phyloP scores from a whole-genome alignment of 2,888 invertebrate genomes.

The Trachelus tabidus region DNA sequence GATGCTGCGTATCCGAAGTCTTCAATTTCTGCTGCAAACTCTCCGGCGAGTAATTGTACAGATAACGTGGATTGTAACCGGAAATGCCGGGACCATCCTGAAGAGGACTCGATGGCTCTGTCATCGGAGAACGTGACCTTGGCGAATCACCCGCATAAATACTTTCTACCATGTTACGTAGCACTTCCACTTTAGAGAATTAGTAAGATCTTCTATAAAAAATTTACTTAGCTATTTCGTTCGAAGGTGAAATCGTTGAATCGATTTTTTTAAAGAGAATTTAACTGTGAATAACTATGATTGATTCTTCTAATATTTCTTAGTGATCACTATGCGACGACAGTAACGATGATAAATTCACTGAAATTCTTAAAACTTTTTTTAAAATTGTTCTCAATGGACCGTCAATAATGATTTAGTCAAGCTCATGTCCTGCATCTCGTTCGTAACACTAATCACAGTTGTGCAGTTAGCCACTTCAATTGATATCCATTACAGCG shows the following conservation, averaged over 20 bases:
- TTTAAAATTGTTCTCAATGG: neutral
- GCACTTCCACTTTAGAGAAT: neutral
- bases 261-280: neutral
- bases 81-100: conserved; percentile 49
- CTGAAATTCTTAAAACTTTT: neutral
- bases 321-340: neutral
- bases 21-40: conserved; percentile 44
- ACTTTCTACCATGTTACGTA: conserved; percentile 61
- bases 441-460: neutral
- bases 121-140: conserved; percentile 62
- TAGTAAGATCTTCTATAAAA: neutral
- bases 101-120: conserved; percentile 58
- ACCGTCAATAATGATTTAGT: neutral
- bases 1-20: conserved; percentile 22
- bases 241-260: neutral
- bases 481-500: neutral
- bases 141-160: conserved; percentile 59
- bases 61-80: conserved; percentile 46
- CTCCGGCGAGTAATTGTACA: conserved; percentile 54
- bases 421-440: neutral
- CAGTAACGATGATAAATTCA: neutral
- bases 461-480: neutral
- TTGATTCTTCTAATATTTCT: neutral
- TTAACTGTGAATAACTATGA: neutral
- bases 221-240: neutral